A percentile compares a stretch with the other conserved stretches of the same genome.
Conservation (phyloP, 1,140 invertebrate species). For the Cataglyphis hispanica region DNA sequence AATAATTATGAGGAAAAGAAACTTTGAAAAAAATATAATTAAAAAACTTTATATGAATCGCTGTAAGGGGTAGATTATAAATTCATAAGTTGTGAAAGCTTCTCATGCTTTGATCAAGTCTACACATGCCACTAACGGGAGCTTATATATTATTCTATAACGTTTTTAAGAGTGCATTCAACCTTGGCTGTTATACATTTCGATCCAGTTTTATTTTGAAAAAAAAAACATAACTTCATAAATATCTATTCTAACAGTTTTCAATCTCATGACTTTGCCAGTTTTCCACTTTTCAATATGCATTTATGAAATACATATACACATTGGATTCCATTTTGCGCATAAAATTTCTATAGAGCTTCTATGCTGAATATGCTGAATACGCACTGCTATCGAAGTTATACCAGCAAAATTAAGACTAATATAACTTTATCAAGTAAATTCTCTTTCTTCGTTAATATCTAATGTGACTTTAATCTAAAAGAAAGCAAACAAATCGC, state of each 20-base stretch:
- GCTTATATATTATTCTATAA: constrained; percentile 50
- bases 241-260: constrained; percentile 59
- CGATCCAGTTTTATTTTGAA: constrained; percentile 40
- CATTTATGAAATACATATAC: constrained; percentile 63
- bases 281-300: constrained; percentile 60
- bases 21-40: background rate
- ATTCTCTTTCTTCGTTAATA: constrained; percentile 26
- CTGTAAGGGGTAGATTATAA: constrained; percentile 38
- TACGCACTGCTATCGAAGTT: constrained; percentile 32
- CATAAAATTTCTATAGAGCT: constrained; percentile 28
- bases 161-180: constrained; percentile 12
- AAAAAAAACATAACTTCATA: constrained; percentile 48
- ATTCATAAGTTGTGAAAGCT: constrained; percentile 52
- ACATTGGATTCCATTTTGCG: constrained; percentile 35
- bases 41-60: constrained; percentile 7
- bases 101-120: constrained; percentile 24
- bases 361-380: constrained; percentile 10
- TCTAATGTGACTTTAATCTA: background rate
- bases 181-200: background rate
- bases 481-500: background rate
- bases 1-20: background rate
- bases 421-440: constrained; percentile 5
- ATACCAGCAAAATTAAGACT: constrained; percentile 34
- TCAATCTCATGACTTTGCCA: constrained; percentile 57
- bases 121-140: background rate